Conservation (phyloP, 2,113 vertebrate species). For the Noturus placidus region DNA sequence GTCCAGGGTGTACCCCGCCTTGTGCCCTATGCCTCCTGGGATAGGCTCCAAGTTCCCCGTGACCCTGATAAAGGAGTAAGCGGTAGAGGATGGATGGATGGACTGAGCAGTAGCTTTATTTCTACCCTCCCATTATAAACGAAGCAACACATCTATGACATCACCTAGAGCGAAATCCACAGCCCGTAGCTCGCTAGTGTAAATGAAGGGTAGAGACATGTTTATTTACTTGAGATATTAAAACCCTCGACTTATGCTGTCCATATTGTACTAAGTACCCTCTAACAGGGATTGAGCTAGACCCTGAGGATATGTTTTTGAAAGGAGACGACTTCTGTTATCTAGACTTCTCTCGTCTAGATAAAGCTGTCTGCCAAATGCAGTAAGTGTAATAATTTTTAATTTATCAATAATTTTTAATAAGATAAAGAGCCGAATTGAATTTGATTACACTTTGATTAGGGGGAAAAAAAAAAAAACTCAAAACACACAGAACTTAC, state of each 20-base stretch:
- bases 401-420: no score
- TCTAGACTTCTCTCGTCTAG: not conserved
- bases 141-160: not conserved
- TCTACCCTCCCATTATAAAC: not conserved
- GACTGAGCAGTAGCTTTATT: not conserved
- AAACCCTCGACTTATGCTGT: not conserved
- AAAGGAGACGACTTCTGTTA: not conserved
- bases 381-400: no score
- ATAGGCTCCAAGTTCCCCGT: no score
- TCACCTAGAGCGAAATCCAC: not conserved
- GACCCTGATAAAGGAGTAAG: no score
- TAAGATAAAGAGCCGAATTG: not conserved
- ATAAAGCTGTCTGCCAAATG: not conserved
- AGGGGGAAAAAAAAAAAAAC: not conserved
- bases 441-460: not conserved
- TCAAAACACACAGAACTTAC: constrained; percentile 47
- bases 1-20: no score
- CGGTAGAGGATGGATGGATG: no score
- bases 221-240: not conserved
- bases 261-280: not conserved
- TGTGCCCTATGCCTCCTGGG: no score
- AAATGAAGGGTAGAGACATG: not conserved
- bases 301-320: not conserved
- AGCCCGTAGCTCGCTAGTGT: not conserved
- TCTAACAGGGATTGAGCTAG: not conserved